A percentile compares a stretch with the other conserved stretches of the same genome.
These are phyloP conservation scores for Dicrostonyx torquatus DNA, from an alignment of 2,797 vertebrate species.

Conservation along the genomic window DNA sequence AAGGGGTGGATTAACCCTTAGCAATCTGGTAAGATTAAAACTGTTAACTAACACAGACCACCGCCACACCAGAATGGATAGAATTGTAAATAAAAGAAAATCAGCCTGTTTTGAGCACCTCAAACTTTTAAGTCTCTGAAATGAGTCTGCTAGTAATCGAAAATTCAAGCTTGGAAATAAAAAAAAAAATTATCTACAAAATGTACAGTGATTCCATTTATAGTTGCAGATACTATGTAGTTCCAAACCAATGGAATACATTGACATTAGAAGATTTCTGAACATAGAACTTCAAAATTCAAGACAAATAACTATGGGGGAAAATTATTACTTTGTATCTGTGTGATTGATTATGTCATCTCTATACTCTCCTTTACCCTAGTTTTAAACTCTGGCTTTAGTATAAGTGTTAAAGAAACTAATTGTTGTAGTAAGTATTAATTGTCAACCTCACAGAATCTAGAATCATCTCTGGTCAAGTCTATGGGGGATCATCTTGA, in stretches of 20 bases:
- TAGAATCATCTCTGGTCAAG: background rate
- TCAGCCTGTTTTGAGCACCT: background rate
- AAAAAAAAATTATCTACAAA: background rate
- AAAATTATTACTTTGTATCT: background rate
- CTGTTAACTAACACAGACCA: background rate
- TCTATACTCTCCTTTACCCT: background rate
- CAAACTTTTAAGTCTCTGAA: background rate
- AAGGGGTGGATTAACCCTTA: background rate
- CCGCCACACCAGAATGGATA: background rate
- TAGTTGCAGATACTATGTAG: background rate
- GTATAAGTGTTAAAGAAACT: background rate
- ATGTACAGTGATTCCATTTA: background rate
- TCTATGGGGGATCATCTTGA: background rate
- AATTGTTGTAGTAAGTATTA: background rate
- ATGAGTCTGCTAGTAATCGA: background rate
- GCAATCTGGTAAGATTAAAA: background rate
- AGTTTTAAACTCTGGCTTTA: slow-evolving; percentile 15
- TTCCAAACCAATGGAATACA: background rate
- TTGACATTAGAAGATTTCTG: background rate
- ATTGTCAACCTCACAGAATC: background rate
- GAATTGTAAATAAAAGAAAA: background rate
- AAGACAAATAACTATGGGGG: background rate
- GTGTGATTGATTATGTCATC: background rate
- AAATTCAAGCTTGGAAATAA: slow-evolving; percentile 3
- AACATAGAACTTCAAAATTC: background rate